These are phyloP conservation scores for Coreius guichenoti DNA, from an alignment of 2,797 vertebrate species.

Conservation along the genomic window DNA sequence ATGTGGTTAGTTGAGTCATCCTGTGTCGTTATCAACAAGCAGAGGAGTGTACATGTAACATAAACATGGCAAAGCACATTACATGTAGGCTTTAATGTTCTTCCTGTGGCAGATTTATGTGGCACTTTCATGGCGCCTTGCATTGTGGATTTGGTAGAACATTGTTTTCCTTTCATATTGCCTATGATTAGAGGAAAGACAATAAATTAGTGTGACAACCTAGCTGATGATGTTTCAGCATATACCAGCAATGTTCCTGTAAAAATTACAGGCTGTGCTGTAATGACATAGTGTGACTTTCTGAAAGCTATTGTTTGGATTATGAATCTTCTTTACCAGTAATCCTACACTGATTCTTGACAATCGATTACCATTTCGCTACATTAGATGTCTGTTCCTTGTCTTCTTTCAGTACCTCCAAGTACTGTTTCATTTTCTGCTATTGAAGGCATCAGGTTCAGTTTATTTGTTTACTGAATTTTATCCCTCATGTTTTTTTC, in stretches of 20 bases:
- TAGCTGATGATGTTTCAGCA: neutral
- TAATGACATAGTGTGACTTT: conserved; percentile 1
- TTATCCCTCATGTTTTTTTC: neutral
- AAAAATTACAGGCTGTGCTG: conserved; percentile 15
- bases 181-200: neutral
- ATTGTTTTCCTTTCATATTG: neutral
- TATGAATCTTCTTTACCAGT: conserved; percentile 24
- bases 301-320: conserved; percentile 10
- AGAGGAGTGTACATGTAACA: neutral
- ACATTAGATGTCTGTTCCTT: neutral
- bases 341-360: conserved; percentile 8
- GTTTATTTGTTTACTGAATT: conserved; percentile 3
- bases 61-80: conserved; percentile 4
- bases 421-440: neutral
- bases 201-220: conserved; percentile 14
- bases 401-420: conserved; percentile 16
- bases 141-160: neutral
- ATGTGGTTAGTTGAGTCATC: conserved; percentile 21
- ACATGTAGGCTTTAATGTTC: neutral
- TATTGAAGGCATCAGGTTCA: neutral
- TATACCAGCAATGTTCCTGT: neutral
- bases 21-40: conserved; percentile 15
- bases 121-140: neutral
- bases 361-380: neutral
- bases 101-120: neutral